phyloP scores from a whole-genome alignment of 2,888 invertebrate species.

The Lycocerus yunnanus region DNA sequence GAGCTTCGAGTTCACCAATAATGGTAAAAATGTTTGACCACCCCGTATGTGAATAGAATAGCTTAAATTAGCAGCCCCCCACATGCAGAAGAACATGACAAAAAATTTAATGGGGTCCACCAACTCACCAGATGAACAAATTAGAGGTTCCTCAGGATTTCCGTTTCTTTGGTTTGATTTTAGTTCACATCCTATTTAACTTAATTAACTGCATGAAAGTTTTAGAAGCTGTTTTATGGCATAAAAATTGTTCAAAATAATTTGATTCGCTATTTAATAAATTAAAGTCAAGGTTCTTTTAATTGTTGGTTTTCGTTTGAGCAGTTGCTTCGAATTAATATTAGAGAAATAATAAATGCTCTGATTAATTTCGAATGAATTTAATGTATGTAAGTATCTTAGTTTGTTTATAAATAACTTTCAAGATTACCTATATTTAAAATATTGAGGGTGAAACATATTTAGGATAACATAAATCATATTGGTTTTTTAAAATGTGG shows the following conservation, averaged over 20 bases:
- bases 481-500: not conserved
- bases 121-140: not conserved
- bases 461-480: not conserved
- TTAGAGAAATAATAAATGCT: not conserved
- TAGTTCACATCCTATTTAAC: not conserved
- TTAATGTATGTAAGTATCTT: not conserved
- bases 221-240: not conserved
- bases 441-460: not conserved
- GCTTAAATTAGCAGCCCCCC: not conserved
- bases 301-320: not conserved
- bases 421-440: not conserved
- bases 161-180: not conserved
- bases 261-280: not conserved
- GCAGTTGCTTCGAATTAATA: not conserved
- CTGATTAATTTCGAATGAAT: not conserved
- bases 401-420: not conserved
- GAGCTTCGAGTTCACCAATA: not conserved
- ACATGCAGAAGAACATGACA: not conserved
- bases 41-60: not conserved
- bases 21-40: not conserved
- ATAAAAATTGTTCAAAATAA: not conserved
- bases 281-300: not conserved
- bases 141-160: not conserved
- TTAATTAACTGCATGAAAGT: not conserved
- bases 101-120: not conserved